A percentile compares a stretch with the other conserved stretches of the same genome.
Conservation (phyloP, 37 sponge, comb jelly and placozoan species). For the Spongia lamella region DNA sequence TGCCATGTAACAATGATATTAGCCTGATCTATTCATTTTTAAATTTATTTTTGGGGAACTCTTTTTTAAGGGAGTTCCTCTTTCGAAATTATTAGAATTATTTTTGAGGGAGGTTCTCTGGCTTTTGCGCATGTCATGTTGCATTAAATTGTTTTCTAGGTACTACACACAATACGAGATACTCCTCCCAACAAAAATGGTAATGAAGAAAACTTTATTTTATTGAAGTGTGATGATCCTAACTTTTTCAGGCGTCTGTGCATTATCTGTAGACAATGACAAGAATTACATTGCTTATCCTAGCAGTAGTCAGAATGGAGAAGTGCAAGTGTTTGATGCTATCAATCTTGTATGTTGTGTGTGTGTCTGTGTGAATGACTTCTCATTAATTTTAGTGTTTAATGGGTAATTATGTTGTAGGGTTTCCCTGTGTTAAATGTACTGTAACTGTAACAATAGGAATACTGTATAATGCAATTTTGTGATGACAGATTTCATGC, state of each 20-base stretch:
- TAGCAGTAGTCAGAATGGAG: slow-evolving; percentile 90
- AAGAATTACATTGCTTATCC: slow-evolving; percentile 85
- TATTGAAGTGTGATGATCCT: too few relatives aligned
- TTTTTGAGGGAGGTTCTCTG: too few relatives aligned
- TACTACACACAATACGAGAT: slow-evolving; percentile 96
- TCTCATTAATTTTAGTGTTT: background rate
- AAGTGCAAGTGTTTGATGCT: slow-evolving; percentile 94
- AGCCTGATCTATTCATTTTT: too few relatives aligned
- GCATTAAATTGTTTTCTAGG: slow-evolving; percentile 47
- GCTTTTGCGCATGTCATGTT: background rate
- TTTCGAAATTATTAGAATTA: too few relatives aligned
- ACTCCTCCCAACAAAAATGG: slow-evolving; percentile 95
- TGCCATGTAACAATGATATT: background rate
- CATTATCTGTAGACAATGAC: slow-evolving; percentile 78
- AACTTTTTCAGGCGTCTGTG: slow-evolving; percentile 78
- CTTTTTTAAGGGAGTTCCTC: too few relatives aligned
- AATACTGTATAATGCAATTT: too few relatives aligned
- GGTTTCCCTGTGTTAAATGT: background rate
- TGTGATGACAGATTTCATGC: too few relatives aligned
- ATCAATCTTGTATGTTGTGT: slow-evolving; percentile 67
- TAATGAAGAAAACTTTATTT: background rate
- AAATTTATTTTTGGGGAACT: too few relatives aligned
- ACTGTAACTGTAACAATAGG: too few relatives aligned
- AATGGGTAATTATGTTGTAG: background rate
- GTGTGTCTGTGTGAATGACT: slow-evolving; percentile 10